phyloP scores from a whole-genome alignment of 2,888 invertebrate genomes.

The Latrodectus elegans region DNA sequence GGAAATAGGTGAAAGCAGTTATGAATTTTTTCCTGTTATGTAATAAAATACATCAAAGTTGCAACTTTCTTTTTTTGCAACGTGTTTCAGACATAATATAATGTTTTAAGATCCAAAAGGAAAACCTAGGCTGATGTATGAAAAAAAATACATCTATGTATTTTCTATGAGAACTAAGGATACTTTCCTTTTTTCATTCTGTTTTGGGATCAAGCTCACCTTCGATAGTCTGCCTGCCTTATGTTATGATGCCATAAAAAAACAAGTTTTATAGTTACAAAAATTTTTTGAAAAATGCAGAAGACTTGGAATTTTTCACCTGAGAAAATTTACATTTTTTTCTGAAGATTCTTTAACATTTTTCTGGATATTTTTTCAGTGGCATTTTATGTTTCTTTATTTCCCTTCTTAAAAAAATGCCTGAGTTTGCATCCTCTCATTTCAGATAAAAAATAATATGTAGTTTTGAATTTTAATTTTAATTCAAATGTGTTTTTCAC shows the following conservation, averaged over 20 bases:
- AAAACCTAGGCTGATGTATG: background rate
- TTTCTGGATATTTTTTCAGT: background rate
- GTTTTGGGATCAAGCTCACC: constrained; percentile 14
- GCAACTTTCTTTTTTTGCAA: constrained; percentile 17
- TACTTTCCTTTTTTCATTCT: constrained; percentile 3
- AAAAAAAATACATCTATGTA: background rate
- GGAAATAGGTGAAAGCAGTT: background rate
- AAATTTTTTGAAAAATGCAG: background rate
- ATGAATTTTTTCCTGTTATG: background rate
- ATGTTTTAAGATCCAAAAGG: background rate
- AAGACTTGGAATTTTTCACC: constrained; percentile 28
- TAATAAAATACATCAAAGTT: constrained; percentile 44
- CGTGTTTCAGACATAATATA: background rate
- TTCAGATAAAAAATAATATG: no score
- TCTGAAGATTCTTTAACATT: background rate
- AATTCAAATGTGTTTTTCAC: no score
- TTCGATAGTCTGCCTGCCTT: constrained; percentile 26
- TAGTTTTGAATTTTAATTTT: no score
- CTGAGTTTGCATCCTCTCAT: background rate
- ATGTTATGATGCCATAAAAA: constrained; percentile 34
- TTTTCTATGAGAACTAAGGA: constrained; percentile 5
- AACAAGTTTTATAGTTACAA: constrained; percentile 6
- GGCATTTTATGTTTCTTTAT: background rate
- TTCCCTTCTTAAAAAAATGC: background rate
- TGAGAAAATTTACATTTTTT: constrained; percentile 21